phyloP scores from a whole-genome alignment of 2,113 vertebrate genomes.

The Ptilonorhynchus violaceus region DNA sequence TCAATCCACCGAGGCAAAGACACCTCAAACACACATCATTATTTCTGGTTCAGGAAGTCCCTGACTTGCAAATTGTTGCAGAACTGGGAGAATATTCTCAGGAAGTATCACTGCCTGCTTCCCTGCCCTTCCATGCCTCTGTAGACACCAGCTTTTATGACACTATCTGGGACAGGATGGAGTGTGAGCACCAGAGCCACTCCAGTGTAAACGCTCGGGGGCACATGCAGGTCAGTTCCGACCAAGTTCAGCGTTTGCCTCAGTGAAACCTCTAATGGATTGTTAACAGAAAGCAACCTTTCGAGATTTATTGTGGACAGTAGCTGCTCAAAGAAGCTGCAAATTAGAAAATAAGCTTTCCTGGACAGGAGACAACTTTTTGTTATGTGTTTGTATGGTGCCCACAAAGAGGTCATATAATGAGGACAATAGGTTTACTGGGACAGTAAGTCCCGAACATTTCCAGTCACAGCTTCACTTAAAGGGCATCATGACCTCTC shows the following conservation, averaged over 20 bases:
- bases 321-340: background rate
- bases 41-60: background rate
- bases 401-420: background rate
- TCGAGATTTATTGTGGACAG: background rate
- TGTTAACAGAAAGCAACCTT: conserved; percentile 4
- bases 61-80: background rate
- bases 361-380: background rate
- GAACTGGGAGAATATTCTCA: background rate
- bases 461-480: background rate
- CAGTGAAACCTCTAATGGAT: background rate
- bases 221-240: background rate
- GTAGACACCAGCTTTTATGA: background rate
- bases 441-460: background rate
- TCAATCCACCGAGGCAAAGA: background rate
- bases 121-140: background rate
- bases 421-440: conserved; percentile 20
- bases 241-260: background rate
- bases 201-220: background rate
- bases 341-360: conserved; percentile 1
- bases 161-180: background rate
- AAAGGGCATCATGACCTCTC: background rate
- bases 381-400: background rate
- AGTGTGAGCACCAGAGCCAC: background rate
- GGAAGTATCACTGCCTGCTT: background rate
- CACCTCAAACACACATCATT: background rate